Percentiles rank a stretch among this genome's conserved stretches.
Evolutionary conservation across 2,888 invertebrate species (phyloP).

Genomic region (Cerceris ruficornis): DNA sequence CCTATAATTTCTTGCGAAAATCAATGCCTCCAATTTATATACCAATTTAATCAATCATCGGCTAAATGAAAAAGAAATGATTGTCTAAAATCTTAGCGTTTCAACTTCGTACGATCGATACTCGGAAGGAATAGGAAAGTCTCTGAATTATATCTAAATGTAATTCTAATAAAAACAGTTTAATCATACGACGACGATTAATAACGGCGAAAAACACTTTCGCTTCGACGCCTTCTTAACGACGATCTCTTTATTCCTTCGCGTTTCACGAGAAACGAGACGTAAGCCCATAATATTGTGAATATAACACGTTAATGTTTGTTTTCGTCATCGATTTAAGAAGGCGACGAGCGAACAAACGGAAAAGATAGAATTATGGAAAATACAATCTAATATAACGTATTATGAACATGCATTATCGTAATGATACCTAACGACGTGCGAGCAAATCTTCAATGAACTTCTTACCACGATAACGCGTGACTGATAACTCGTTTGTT

Average conservation of each 20-base stretch:
- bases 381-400: constrained; percentile 44
- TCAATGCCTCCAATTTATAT: background rate
- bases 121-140: constrained; percentile 56
- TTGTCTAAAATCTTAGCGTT: constrained; percentile 5
- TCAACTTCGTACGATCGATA: constrained; percentile 45
- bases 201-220: constrained; percentile 47
- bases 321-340: constrained; percentile 24
- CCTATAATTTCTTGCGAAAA: constrained; percentile 49
- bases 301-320: background rate
- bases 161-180: constrained; percentile 40
- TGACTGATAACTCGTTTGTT: background rate
- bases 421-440: constrained; percentile 7
- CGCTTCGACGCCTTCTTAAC: constrained; percentile 50
- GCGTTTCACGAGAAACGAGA: background rate
- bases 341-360: constrained; percentile 49
- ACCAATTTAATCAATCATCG: constrained; percentile 8
- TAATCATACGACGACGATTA: constrained; percentile 49
- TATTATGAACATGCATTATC: constrained; percentile 49
- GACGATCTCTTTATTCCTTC: background rate
- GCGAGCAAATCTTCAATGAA: constrained; percentile 21
- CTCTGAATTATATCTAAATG: constrained; percentile 50
- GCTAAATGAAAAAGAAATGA: background rate
- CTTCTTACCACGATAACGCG: background rate
- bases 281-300: too few species aligned
- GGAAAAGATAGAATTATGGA: constrained; percentile 48